Base-by-base conservation (phyloP, 2,888 invertebrate species). In the Heteromurus nitidus region DNA sequence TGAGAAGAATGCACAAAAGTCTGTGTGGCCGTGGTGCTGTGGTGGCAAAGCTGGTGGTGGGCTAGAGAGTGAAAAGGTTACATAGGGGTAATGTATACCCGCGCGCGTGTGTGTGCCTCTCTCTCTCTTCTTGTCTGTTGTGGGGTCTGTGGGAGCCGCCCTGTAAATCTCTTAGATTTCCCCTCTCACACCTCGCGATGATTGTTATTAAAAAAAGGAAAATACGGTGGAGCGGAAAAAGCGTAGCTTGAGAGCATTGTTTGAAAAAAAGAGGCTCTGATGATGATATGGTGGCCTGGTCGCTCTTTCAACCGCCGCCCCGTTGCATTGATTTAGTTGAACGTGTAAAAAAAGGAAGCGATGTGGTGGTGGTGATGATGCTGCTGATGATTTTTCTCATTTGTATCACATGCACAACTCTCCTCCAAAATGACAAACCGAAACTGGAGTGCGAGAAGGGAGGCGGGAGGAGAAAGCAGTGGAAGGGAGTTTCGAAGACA, bases 181-280 rank as follows among this genome's bases (percentile, higher is more conserved):
- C 77, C 69, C 69, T 77, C 31, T 64, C 68, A 28, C 69, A 77
- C 69, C 69, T 68, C 47, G 36, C 55, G 62, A 77, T 77, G 77
- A 77, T 69, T 77, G 64, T 77, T 77, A 77, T 77, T 77, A 77
- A 77, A 77, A n/a, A 76, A 67, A 76, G 75, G 60, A 60, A 76
- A 76, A 75, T 67, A 58, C 44, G 68, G 31, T 60, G 44, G 67
- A 76, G 68, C 76, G 68, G 75, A 75, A 74, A 65, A 64, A 50
- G 53, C 73, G 47, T 13, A 47, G 13, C 30, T 30, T 67, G 47
- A 53, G 62, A 24, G 26, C 24, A 67, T 75, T 75, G 65, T 65
- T 76, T 76, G 68, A 68, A 77, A 77, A 60, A 69, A 36, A 65
- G n/a, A 69, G 18, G 24, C 30, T n/a, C n/a, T 26, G 53, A 31